Evolutionary conservation across 2,888 invertebrate genomes (phyloP).

Genomic region (Lypha dubia): DNA sequence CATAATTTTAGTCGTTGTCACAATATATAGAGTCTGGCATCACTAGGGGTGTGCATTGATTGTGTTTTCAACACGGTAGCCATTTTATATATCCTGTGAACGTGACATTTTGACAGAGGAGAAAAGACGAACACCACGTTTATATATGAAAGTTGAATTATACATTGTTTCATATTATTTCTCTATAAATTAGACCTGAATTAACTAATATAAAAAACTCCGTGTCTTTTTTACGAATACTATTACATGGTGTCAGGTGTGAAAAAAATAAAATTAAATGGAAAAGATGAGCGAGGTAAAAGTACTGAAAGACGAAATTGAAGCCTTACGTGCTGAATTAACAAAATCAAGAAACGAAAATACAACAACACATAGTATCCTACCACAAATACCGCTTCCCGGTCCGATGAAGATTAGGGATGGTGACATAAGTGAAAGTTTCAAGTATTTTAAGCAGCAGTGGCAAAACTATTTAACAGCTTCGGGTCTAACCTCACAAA

Average conservation of each 20-base stretch:
- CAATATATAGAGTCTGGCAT: too few relatives aligned
- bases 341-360: background rate
- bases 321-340: background rate
- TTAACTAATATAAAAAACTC: too few relatives aligned
- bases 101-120: too few relatives aligned
- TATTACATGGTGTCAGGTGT: conserved; percentile 10
- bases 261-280: background rate
- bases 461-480: conserved; percentile 27
- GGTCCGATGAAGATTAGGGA: conserved; percentile 7
- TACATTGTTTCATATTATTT: too few relatives aligned
- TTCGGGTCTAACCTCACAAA: conserved; percentile 13
- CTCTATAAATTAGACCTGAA: too few relatives aligned
- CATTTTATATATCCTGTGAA: too few relatives aligned
- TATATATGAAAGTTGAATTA: too few relatives aligned
- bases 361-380: background rate
- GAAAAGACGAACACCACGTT: too few relatives aligned
- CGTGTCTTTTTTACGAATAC: background rate
- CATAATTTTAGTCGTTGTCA: too few relatives aligned
- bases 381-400: conserved; percentile 35
- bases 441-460: conserved; percentile 17
- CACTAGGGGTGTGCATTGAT: too few relatives aligned
- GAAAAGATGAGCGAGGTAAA: conserved; percentile 10
- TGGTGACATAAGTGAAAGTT: conserved; percentile 27
- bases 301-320: background rate
- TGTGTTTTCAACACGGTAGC: too few relatives aligned